Conservation (phyloP, 2,888 invertebrate species). For the Seladonia tumulorum region DNA sequence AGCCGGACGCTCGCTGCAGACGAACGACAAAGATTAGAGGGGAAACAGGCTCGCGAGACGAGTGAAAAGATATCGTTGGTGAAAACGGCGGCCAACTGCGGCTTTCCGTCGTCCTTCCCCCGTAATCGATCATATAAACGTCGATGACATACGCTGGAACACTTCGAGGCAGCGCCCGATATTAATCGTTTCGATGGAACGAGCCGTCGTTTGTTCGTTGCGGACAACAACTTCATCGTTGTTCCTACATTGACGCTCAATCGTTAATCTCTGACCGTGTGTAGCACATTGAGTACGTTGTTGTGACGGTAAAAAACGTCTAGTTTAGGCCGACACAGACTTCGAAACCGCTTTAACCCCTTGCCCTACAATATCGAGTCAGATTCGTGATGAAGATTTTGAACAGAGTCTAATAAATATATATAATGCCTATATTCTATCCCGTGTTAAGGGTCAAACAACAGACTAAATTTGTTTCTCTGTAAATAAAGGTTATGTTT, state of each 20-base stretch:
- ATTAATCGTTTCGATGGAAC: background rate
- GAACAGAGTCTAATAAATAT: no score
- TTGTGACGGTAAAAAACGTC: background rate
- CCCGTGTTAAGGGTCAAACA: no score
- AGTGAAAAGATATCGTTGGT: conserved; percentile 8
- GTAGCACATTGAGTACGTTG: background rate
- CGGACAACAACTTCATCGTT: conserved; percentile 26
- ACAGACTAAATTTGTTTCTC: no score
- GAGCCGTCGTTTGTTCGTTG: background rate
- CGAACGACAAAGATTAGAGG: conserved; percentile 22
- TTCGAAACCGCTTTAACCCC: background rate
- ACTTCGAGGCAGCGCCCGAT: background rate
- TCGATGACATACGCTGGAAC: conserved; percentile 15
- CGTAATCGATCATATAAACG: conserved; percentile 43
- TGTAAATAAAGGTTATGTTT: no score
- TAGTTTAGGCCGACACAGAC: background rate
- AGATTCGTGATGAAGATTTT: no score
- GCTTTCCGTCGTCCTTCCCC: conserved; percentile 30
- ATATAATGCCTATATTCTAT: no score
- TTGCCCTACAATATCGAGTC: no score
- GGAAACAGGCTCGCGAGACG: background rate
- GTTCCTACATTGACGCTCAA: background rate
- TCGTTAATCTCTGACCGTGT: background rate
- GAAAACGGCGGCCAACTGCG: conserved; percentile 39
- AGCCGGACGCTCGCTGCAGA: conserved; percentile 1